Percentiles rank a stretch among this genome's conserved stretches.
These are phyloP conservation scores for Emys orbicularis DNA, from an alignment of 2,797 vertebrate species.

Conservation along the genomic window DNA sequence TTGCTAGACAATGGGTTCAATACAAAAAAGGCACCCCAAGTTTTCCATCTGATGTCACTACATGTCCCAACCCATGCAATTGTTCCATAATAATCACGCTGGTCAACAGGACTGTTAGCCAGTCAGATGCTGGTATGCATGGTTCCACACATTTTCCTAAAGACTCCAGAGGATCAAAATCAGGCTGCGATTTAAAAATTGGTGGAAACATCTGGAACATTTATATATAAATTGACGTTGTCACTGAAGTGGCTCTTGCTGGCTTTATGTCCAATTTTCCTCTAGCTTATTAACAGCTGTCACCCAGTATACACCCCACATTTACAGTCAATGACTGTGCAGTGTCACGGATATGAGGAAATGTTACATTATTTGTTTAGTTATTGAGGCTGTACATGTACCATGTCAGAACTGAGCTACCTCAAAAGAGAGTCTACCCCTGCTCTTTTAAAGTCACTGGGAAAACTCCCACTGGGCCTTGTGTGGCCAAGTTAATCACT, in stretches of 20 bases:
- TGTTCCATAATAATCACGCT: neutral
- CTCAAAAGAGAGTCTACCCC: neutral
- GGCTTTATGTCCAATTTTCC: neutral
- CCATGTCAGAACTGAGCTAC: neutral
- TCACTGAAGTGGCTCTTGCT: too few relatives aligned
- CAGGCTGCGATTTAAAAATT: neutral
- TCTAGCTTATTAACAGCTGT: neutral
- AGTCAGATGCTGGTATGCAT: accelerated
- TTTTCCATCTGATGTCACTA: neutral
- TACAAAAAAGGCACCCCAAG: constrained; percentile 36
- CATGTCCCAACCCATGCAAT: accelerated
- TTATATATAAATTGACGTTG: neutral
- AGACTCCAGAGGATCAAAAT: neutral
- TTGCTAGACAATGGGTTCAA: constrained; percentile 38
- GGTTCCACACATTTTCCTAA: neutral
- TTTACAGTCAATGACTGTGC: neutral
- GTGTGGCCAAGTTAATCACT: neutral
- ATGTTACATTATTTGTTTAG: accelerated
- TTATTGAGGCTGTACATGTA: neutral
- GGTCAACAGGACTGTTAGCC: neutral
- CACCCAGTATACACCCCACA: neutral
- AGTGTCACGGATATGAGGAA: accelerated
- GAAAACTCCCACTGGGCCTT: neutral
- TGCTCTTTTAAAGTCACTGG: neutral
- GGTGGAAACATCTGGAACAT: neutral